Evolutionary conservation across 2,888 invertebrate genomes (phyloP).

Genomic region (Amphipyra tragopoginis): DNA sequence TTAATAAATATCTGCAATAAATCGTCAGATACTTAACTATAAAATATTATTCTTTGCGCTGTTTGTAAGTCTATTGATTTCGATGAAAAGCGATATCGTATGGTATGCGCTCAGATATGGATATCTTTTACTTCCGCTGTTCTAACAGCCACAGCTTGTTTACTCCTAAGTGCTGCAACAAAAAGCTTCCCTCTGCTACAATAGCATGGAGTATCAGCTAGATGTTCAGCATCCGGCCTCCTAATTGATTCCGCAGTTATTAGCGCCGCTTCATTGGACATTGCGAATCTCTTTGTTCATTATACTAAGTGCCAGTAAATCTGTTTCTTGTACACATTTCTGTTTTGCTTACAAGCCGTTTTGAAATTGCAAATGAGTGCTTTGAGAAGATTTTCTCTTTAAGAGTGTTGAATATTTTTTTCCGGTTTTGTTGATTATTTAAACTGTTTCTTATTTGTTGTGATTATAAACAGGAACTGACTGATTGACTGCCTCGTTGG

Average conservation of each 20-base stretch:
- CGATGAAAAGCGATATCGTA: no score
- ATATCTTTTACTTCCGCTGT: no score
- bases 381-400: conserved; percentile 15
- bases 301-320: conserved; percentile 41
- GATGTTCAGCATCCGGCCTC: conserved; percentile 40
- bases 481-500: no score
- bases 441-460: neutral
- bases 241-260: conserved; percentile 53
- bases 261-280: conserved; percentile 44
- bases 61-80: no score
- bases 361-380: conserved; percentile 50
- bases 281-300: conserved; percentile 48
- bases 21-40: no score
- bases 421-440: conserved; percentile 7
- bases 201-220: conserved; percentile 13
- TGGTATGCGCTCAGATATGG: no score
- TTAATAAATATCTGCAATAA: no score
- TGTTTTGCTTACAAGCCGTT: conserved; percentile 20
- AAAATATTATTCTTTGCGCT: no score
- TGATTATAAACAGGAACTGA: no score
- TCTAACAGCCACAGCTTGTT: no score
- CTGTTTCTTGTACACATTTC: conserved; percentile 34
- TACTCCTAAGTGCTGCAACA: neutral
- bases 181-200: conserved; percentile 20
- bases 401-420: conserved; percentile 6